A percentile compares a stretch with the other conserved stretches of the same genome.
These are phyloP conservation scores for Plebejus melissa DNA, from an alignment of 2,888 invertebrate genomes.

Conservation along the genomic window DNA sequence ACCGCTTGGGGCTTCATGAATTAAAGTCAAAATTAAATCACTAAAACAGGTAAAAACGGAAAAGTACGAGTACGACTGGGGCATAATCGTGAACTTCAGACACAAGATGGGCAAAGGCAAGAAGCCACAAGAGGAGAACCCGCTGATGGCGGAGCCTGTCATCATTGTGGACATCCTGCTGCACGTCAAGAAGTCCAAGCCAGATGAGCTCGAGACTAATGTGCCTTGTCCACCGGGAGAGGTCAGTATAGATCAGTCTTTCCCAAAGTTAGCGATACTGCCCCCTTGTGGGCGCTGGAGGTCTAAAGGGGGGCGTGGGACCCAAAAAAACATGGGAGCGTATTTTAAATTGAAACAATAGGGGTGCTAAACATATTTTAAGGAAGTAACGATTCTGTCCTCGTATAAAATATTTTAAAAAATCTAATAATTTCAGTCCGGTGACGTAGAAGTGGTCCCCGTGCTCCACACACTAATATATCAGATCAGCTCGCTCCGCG, in stretches of 20 bases:
- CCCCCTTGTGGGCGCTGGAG: too few relatives aligned
- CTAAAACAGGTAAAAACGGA: slow-evolving; percentile 85
- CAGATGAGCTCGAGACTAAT: slow-evolving; percentile 79
- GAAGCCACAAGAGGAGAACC: slow-evolving; percentile 69
- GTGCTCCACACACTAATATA: slow-evolving; percentile 89
- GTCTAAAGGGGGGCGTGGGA: too few relatives aligned
- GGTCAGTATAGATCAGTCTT: slow-evolving; percentile 49
- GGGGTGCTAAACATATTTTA: too few relatives aligned
- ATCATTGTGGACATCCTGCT: slow-evolving; percentile 91
- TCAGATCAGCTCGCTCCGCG: slow-evolving; percentile 92
- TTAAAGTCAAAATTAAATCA: not conserved
- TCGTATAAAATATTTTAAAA: not conserved
- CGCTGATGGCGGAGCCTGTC: slow-evolving; percentile 76
- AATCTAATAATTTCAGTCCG: slow-evolving; percentile 67
- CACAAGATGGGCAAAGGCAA: slow-evolving; percentile 80
- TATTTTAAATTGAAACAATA: too few relatives aligned
- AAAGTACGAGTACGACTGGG: slow-evolving; percentile 96
- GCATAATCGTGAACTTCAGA: slow-evolving; percentile 95
- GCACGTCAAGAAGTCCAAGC: slow-evolving; percentile 83
- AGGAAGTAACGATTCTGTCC: too few relatives aligned
- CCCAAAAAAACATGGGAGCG: too few relatives aligned
- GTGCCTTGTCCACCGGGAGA: slow-evolving; percentile 84
- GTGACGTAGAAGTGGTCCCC: slow-evolving; percentile 94
- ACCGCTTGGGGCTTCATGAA: too few relatives aligned
- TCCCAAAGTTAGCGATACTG: too few relatives aligned